These are phyloP conservation scores for Saguinus imperator DNA, from an alignment of 2,113 vertebrate genomes.

Conservation along the genomic window DNA sequence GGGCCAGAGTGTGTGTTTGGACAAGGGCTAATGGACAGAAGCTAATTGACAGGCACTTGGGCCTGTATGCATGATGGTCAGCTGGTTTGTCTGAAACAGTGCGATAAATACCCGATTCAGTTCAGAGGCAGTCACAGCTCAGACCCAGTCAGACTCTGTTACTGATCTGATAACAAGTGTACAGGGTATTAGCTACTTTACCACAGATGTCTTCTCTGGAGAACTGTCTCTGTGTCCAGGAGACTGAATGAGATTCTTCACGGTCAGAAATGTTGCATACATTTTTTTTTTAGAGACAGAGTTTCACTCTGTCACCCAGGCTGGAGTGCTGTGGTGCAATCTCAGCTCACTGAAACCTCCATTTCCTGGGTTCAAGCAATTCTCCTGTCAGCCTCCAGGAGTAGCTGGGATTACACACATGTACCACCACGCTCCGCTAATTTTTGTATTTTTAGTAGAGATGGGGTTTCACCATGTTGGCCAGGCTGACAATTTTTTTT, in stretches of 20 bases:
- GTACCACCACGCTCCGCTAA: background rate
- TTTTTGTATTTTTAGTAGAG: background rate
- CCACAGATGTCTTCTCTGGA: conserved; percentile 63
- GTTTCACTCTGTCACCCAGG: background rate
- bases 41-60: conserved; percentile 56
- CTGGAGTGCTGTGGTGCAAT: background rate
- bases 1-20: conserved; percentile 32
- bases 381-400: background rate
- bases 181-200: conserved; percentile 17
- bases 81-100: conserved; percentile 49
- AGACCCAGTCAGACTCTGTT: conserved; percentile 48
- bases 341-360: background rate
- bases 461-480: background rate
- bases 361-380: background rate
- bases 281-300: background rate
- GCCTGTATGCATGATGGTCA: conserved; percentile 51
- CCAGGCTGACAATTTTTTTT: background rate
- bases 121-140: conserved; percentile 34
- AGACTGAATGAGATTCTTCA: conserved; percentile 65
- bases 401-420: background rate
- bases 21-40: conserved; percentile 34
- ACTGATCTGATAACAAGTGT: conserved; percentile 65
- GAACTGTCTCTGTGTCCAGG: conserved; percentile 44
- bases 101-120: conserved; percentile 68
- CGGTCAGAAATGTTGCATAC: conserved; percentile 12